phyloP scores from a whole-genome alignment of 2,113 vertebrate genomes.

The Eurypyga helias region DNA sequence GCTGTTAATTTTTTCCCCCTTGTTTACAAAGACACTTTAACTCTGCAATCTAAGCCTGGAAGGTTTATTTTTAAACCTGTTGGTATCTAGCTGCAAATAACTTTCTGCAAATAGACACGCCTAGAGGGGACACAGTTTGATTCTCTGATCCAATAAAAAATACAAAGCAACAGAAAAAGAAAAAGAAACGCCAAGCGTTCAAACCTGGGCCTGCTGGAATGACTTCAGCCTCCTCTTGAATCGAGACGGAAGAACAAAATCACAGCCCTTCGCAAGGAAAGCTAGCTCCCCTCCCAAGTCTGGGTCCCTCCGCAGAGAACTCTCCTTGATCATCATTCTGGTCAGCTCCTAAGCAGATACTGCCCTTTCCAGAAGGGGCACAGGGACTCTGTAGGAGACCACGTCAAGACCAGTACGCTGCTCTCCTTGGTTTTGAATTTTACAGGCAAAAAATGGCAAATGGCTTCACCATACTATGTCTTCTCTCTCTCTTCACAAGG shows the following conservation, averaged over 20 bases:
- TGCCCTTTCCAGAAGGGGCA: conserved; percentile 68
- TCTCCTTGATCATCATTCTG: conserved; percentile 99
- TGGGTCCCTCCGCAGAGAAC: conserved; percentile 93
- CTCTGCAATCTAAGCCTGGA: conserved; percentile 86
- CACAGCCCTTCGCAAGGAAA: conserved; percentile 96
- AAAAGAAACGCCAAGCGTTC: conserved; percentile 68
- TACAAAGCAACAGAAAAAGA: conserved; percentile 43
- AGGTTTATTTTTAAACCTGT: conserved; percentile 91
- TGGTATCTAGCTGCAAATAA: conserved; percentile 92
- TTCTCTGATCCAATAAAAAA: conserved; percentile 72
- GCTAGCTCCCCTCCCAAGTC: conserved; percentile 97
- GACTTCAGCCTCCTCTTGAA: conserved; percentile 98
- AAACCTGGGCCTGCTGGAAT: conserved; percentile 98
- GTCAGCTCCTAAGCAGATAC: conserved; percentile 63
- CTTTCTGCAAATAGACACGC: conserved; percentile 81
- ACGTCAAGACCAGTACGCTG: conserved; percentile 63
- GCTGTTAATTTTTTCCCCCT: conserved; percentile 48
- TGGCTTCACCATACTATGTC: conserved; percentile 63
- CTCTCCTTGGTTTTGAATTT: conserved; percentile 32
- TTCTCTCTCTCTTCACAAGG: conserved; percentile 72
- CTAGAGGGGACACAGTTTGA: conserved; percentile 72
- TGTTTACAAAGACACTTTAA: conserved; percentile 84
- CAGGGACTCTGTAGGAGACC: conserved; percentile 62
- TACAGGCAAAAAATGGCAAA: conserved; percentile 55
- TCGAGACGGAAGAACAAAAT: conserved; percentile 97